Evolutionary conservation across 92 coral and sea anemone species (phyloP).

Genomic region (Phymanthus crucifer): DNA sequence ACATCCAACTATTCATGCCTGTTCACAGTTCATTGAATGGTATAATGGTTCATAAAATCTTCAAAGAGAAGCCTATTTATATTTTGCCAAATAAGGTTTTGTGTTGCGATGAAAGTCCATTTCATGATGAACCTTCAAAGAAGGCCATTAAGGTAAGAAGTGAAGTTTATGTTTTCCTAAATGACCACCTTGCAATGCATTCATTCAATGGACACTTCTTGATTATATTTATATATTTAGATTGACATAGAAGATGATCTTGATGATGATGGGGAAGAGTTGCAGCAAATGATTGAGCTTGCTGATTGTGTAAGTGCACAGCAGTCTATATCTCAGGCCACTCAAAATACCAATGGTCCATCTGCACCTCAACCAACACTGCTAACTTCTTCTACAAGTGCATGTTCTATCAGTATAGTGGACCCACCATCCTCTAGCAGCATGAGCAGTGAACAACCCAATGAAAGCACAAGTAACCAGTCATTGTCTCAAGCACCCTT

Average conservation of each 20-base stretch:
- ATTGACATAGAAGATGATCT: neutral
- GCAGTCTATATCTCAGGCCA: neutral
- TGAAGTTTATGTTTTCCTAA: neutral
- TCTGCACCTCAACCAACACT: neutral
- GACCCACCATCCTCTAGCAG: neutral
- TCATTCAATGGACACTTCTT: neutral
- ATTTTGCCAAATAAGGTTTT: slow-evolving; percentile 29
- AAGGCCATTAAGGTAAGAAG: neutral
- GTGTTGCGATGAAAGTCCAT: slow-evolving; percentile 23
- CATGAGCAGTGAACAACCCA: neutral
- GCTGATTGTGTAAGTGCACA: neutral
- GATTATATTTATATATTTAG: neutral
- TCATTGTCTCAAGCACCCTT: neutral
- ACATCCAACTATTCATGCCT: slow-evolving; percentile 31
- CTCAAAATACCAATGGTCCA: neutral
- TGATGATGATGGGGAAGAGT: neutral
- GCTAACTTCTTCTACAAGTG: too few relatives aligned
- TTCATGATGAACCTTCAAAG: neutral
- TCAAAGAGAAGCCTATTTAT: slow-evolving; percentile 38
- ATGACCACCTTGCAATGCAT: neutral
- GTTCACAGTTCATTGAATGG: slow-evolving; percentile 35
- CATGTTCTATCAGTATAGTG: neutral
- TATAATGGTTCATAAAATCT: slow-evolving; percentile 36
- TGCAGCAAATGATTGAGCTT: neutral
- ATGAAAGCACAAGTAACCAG: neutral